Evolutionary conservation across 2,113 vertebrate genomes (phyloP).

Genomic region (Macrotis lagotis): DNA sequence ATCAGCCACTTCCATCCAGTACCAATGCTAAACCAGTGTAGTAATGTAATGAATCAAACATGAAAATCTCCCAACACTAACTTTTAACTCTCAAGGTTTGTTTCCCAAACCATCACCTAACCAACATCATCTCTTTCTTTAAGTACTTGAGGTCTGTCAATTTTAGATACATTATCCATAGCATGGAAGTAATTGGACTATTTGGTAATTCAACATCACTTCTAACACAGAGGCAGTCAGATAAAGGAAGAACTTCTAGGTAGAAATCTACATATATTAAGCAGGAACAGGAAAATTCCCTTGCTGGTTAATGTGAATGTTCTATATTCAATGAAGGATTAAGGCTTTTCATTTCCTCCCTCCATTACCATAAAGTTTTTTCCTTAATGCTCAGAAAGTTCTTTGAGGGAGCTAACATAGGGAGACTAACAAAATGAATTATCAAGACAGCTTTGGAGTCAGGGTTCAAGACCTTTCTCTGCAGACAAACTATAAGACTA

Average conservation of each 20-base stretch:
- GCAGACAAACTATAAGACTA: not conserved
- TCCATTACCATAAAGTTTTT: not conserved
- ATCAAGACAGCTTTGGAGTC: not conserved
- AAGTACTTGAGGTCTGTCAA: constrained; percentile 13
- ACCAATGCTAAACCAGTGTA: constrained; percentile 9
- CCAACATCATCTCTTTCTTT: constrained; percentile 70
- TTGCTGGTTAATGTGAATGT: not conserved
- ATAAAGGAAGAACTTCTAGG: not conserved
- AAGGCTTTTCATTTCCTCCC: not conserved
- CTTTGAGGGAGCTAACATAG: not conserved
- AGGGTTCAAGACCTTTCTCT: not conserved
- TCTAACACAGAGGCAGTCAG: not conserved
- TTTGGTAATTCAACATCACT: constrained; percentile 23
- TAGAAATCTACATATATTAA: not conserved
- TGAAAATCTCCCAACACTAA: constrained; percentile 68
- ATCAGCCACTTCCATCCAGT: not conserved
- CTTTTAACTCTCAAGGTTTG: constrained; percentile 58
- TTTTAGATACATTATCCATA: not conserved
- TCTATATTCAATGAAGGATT: not conserved
- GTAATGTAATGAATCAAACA: constrained; percentile 52
- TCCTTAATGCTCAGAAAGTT: not conserved
- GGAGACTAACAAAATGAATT: not conserved
- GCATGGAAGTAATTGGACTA: constrained; percentile 52
- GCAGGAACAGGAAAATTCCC: not conserved
- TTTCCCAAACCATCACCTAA: constrained; percentile 78